These are phyloP conservation scores for Spea bombifrons DNA, from an alignment of 2,113 vertebrate species.

Conservation along the genomic window DNA sequence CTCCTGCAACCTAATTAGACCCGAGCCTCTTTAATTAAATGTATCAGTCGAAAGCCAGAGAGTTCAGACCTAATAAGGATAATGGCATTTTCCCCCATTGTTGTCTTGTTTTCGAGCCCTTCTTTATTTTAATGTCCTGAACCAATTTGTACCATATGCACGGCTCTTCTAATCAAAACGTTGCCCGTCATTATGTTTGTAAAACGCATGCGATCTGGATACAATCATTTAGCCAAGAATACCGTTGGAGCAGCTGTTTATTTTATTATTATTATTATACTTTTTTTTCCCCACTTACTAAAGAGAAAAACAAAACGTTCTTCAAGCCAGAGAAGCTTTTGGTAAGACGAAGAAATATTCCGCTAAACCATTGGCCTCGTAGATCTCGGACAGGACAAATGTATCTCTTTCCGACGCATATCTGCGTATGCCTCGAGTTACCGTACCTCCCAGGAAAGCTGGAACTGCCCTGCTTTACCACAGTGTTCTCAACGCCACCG, in stretches of 20 bases:
- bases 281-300: slow-evolving; percentile 41
- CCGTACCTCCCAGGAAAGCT: background rate
- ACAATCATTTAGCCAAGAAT: slow-evolving; percentile 68
- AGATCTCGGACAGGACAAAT: background rate
- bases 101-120: slow-evolving; percentile 60
- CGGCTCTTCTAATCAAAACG: slow-evolving; percentile 66
- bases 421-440: background rate
- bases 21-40: slow-evolving; percentile 78
- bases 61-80: slow-evolving; percentile 76
- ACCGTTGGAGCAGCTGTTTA: slow-evolving; percentile 62
- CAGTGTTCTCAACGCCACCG: too few relatives aligned
- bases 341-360: slow-evolving; percentile 11
- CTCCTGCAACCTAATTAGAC: slow-evolving; percentile 76
- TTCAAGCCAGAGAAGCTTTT: background rate
- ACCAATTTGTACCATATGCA: slow-evolving; percentile 77
- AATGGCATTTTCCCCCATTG: slow-evolving; percentile 67
- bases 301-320: slow-evolving; percentile 23
- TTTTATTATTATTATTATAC: background rate
- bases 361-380: slow-evolving; percentile 14
- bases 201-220: slow-evolving; percentile 68
- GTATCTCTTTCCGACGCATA: background rate
- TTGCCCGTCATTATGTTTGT: slow-evolving; percentile 66
- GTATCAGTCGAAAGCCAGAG: slow-evolving; percentile 69
- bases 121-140: slow-evolving; percentile 75
- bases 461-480: background rate